These are phyloP conservation scores for Oceanites oceanicus DNA, from an alignment of 2,113 vertebrate species.

Conservation along the genomic window DNA sequence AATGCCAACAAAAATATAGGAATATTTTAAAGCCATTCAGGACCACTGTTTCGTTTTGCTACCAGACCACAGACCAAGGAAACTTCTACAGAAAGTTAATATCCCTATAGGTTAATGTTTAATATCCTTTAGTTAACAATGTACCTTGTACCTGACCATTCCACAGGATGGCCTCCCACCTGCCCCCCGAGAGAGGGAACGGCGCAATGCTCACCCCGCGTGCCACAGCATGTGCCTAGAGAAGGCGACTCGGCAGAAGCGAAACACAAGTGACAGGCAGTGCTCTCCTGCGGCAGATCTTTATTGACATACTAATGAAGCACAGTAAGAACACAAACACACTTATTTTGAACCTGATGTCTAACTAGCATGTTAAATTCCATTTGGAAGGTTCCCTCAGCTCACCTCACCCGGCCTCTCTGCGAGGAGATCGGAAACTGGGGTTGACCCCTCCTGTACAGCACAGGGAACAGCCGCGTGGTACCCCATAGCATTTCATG, in stretches of 20 bases:
- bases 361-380: not conserved
- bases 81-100: not conserved
- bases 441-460: not conserved
- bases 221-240: not conserved
- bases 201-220: not conserved
- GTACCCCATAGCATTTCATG: not conserved
- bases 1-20: not conserved
- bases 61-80: not conserved
- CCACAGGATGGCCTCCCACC: not conserved
- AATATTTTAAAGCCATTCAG: not conserved
- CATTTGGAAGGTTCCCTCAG: not conserved
- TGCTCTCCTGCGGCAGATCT: not conserved
- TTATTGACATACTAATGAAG: not conserved
- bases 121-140: not conserved
- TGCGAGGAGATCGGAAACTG: not conserved
- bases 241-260: not conserved
- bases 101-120: not conserved
- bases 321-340: not conserved
- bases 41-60: not conserved
- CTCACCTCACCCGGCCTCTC: not conserved
- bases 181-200: not conserved
- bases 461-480: not conserved
- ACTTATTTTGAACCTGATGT: rapidly evolving
- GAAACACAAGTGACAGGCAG: not conserved
- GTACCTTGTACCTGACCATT: not conserved